Base-by-base conservation (phyloP, 2,113 vertebrate genomes). In the Zosterops pallidus region DNA sequence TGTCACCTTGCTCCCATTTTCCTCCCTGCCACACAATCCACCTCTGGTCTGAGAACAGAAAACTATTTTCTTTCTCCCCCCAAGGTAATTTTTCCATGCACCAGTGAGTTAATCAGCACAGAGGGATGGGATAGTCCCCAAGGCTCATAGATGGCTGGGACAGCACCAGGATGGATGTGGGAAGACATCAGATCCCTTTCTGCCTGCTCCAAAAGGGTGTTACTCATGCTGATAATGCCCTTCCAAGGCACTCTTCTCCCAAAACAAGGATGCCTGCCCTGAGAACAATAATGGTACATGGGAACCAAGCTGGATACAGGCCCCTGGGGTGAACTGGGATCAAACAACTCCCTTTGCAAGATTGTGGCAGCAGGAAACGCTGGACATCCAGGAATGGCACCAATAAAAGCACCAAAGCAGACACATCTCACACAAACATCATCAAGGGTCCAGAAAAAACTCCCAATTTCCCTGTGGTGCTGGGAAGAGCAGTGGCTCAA, bases 401-500 rank as follows among this genome's bases (percentile, higher is more conserved):
- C 76, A 67, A 29, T 33, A 67, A 57, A 62, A 75, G 47, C 69
- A 50, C 24, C 44, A 67, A 65, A 62, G 75, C 75, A 90, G 37
- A 53, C 55, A 14, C 15, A 53, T 9, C 20, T 52, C 63, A 76
- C 49, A 79, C 39, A 64, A 89, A 46, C 37, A 68, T 53, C 52
- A 75, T 13, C 19, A 28, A 85, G 26, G 15, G 37, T 8, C 21
- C 37, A 25, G 55, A 72, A 44, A 75, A 85, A 44, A 11, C 37
- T 63, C 42, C 17, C 1, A 1, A 7, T 7, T 69, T 50, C 55
- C 63, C 33, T 0, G 0, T 3, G 0, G 60, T 26, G 23, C 8
- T 2, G 3, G 39, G 52, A 77, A 68, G n/a, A 68, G 53, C 56
- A 75, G 20, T 0, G 15, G 44, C 56, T 50, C 56, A 71, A 12